A percentile compares a stretch with the other conserved stretches of the same genome.
Conservation (phyloP, 2,888 invertebrate genomes). For the Ormyrus rosae region DNA sequence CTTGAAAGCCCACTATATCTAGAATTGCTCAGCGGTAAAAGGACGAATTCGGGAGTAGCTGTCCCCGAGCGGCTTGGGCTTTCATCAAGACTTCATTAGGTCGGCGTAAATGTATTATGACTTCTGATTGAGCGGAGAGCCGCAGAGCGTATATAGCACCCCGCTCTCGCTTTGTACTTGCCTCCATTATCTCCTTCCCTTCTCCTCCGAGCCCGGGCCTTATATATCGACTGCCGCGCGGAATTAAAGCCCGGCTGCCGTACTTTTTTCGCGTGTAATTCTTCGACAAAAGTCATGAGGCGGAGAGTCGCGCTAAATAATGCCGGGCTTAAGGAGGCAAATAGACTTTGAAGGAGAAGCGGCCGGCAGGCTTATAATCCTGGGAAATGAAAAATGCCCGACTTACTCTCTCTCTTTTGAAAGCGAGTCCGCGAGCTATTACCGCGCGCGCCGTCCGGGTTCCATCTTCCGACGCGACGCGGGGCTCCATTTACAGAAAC, state of each 20-base stretch:
- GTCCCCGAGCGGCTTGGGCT: slow-evolving; percentile 64
- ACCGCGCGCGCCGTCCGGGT: slow-evolving; percentile 9
- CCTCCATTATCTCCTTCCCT: slow-evolving; percentile 48
- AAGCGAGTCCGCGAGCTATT: slow-evolving; percentile 54
- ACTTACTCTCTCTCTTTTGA: slow-evolving; percentile 59
- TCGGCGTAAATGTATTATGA: slow-evolving; percentile 76
- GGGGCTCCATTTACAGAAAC: slow-evolving; percentile 74
- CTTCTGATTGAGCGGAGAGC: slow-evolving; percentile 74
- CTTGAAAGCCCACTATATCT: no score
- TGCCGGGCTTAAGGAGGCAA: slow-evolving; percentile 25
- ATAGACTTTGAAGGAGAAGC: slow-evolving; percentile 53
- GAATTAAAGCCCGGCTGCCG: background rate
- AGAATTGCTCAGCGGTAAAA: no score
- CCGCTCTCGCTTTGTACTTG: slow-evolving; percentile 47
- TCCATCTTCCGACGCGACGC: background rate
- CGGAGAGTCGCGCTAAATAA: background rate
- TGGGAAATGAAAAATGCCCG: slow-evolving; percentile 73
- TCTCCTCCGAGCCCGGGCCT: background rate
- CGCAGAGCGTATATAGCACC: slow-evolving; percentile 58
- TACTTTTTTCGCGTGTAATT: background rate
- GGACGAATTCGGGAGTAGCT: slow-evolving; percentile 54
- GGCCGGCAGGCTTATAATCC: slow-evolving; percentile 67
- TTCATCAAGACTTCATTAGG: slow-evolving; percentile 76
- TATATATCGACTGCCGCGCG: background rate
- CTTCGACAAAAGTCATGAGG: background rate